phyloP scores from a whole-genome alignment of 2,888 invertebrate species.

The Ophion ventricosus region DNA sequence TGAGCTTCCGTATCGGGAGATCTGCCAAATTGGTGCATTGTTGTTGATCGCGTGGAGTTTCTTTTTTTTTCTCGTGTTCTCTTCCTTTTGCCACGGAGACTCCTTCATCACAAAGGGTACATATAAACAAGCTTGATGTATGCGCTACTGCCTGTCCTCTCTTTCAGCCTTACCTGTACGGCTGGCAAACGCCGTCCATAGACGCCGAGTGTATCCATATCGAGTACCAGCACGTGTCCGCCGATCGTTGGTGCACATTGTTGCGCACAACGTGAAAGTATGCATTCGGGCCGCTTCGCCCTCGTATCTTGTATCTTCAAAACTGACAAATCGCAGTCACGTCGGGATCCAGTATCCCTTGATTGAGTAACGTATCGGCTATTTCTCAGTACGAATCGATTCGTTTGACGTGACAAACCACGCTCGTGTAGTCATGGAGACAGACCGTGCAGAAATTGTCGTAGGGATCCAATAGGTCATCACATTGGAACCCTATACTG shows the following conservation, averaged over 20 bases:
- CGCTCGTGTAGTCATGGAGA: not conserved
- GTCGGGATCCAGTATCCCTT: slow-evolving; percentile 67
- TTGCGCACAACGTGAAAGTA: not conserved
- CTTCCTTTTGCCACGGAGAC: slow-evolving; percentile 45
- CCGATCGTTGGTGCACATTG: not conserved
- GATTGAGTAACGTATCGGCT: slow-evolving; percentile 60
- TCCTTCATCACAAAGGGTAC: slow-evolving; percentile 54
- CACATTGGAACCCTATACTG: too few species aligned
- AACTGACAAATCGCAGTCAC: slow-evolving; percentile 55
- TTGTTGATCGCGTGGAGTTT: slow-evolving; percentile 62
- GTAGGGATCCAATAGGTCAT: too few species aligned
- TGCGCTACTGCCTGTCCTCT: slow-evolving; percentile 64
- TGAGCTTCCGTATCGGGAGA: slow-evolving; percentile 73
- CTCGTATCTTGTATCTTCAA: not conserved
- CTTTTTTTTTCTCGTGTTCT: slow-evolving; percentile 22
- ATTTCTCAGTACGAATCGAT: slow-evolving; percentile 36
- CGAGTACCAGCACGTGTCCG: slow-evolving; percentile 5
- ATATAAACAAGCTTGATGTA: slow-evolving; percentile 74
- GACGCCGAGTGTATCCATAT: not conserved
- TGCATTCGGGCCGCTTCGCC: not conserved
- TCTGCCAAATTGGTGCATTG: slow-evolving; percentile 77
- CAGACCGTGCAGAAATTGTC: too few species aligned
- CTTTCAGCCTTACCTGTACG: not conserved
- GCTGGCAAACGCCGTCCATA: not conserved
- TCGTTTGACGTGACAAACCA: not conserved